A percentile compares a stretch with the other conserved stretches of the same genome.
phyloP scores from a whole-genome alignment of 2,797 vertebrate species.

The Emydoidea blandingii region DNA sequence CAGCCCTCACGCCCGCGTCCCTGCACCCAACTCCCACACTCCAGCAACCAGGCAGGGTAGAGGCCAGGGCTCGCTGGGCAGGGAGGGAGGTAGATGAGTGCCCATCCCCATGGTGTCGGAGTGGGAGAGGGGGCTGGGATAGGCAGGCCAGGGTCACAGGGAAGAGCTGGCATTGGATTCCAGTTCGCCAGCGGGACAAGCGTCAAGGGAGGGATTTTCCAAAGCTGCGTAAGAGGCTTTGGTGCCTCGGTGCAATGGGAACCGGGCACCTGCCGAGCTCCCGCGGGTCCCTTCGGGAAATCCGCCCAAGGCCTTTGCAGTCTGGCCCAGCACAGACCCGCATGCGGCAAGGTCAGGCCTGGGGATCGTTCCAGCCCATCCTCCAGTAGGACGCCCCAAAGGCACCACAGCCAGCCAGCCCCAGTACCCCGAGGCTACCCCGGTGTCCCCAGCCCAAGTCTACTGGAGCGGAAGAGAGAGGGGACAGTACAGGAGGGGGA shows the following conservation, averaged over 20 bases:
- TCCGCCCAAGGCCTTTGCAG: too few species aligned
- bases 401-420: not conserved
- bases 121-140: not conserved
- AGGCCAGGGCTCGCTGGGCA: not conserved
- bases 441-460: not conserved
- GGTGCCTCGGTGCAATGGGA: too few species aligned
- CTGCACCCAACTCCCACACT: not conserved
- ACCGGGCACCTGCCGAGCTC: not conserved
- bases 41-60: not conserved
- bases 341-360: too few species aligned
- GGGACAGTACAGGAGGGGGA: not conserved
- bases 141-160: not conserved
- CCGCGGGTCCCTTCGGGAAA: not conserved
- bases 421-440: not conserved
- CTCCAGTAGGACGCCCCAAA: not conserved
- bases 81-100: not conserved
- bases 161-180: not conserved
- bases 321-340: too few species aligned
- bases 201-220: not conserved
- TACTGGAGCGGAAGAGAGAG: not conserved
- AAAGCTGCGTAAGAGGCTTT: not conserved
- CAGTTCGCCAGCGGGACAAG: accelerated
- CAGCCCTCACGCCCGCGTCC: accelerated
- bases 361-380: too few species aligned
- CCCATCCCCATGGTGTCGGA: not conserved